These are phyloP conservation scores for Phalacrocorax aristotelis DNA, from an alignment of 2,113 vertebrate genomes.

Conservation along the genomic window DNA sequence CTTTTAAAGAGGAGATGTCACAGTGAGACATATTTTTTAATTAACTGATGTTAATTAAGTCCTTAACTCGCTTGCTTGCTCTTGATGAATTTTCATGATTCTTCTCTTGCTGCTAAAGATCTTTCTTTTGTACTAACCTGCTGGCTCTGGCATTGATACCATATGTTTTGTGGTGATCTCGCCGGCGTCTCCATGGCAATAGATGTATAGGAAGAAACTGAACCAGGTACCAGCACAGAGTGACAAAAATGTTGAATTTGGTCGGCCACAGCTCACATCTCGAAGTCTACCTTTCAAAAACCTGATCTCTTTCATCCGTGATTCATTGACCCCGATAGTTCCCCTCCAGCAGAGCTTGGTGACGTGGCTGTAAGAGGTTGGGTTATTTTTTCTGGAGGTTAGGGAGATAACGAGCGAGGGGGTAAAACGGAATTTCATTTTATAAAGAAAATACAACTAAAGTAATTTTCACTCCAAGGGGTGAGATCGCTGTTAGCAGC, in stretches of 20 bases:
- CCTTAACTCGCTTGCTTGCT: neutral
- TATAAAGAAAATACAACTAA: neutral
- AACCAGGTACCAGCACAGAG: neutral
- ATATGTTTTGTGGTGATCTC: accelerated
- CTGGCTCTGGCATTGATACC: neutral
- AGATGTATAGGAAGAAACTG: neutral
- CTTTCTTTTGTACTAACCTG: neutral
- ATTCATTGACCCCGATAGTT: accelerated
- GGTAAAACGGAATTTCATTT: neutral
- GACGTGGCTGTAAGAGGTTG: neutral
- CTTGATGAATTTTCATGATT: neutral
- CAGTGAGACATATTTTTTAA: neutral
- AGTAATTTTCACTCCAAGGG: neutral
- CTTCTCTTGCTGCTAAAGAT: constrained; percentile 5
- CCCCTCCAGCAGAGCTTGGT: neutral
- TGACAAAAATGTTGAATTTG: neutral
- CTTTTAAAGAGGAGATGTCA: neutral
- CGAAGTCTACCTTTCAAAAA: neutral
- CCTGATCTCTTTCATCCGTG: neutral
- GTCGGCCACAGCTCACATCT: neutral
- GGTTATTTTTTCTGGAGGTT: neutral
- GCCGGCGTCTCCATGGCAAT: neutral
- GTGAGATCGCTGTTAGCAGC: neutral
- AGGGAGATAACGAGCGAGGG: neutral
- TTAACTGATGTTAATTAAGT: neutral